These are phyloP conservation scores for Peromyscus nudipes DNA, from an alignment of 2,797 vertebrate species.

Conservation along the genomic window DNA sequence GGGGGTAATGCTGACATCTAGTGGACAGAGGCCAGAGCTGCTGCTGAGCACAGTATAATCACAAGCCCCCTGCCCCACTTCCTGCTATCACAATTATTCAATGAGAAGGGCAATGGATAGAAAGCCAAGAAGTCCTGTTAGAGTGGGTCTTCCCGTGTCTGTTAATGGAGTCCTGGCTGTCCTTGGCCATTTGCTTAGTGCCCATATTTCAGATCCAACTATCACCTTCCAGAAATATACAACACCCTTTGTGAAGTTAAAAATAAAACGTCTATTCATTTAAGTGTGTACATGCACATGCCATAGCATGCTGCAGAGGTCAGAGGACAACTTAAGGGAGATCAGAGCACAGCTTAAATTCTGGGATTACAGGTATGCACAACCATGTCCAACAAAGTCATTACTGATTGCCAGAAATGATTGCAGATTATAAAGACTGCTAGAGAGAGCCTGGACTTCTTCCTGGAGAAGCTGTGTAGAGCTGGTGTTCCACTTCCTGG, in stretches of 20 bases:
- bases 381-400: background rate
- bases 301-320: background rate
- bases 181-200: background rate
- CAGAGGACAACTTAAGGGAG: background rate
- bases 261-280: background rate
- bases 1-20: slow-evolving; percentile 48
- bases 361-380: background rate
- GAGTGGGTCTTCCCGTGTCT: too few relatives aligned
- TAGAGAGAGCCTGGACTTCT: background rate
- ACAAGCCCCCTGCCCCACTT: background rate
- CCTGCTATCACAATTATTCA: background rate
- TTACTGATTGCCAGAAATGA: background rate
- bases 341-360: background rate
- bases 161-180: background rate
- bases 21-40: slow-evolving; percentile 35
- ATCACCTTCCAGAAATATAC: background rate
- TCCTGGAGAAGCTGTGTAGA: background rate
- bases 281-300: background rate
- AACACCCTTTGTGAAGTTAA: background rate
- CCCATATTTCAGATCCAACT: background rate
- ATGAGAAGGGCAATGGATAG: background rate
- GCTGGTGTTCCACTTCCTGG: background rate
- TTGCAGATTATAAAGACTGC: background rate
- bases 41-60: background rate
- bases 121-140: background rate